These are phyloP conservation scores for Copidosoma aretas DNA, from an alignment of 2,888 invertebrate genomes.

Conservation along the genomic window DNA sequence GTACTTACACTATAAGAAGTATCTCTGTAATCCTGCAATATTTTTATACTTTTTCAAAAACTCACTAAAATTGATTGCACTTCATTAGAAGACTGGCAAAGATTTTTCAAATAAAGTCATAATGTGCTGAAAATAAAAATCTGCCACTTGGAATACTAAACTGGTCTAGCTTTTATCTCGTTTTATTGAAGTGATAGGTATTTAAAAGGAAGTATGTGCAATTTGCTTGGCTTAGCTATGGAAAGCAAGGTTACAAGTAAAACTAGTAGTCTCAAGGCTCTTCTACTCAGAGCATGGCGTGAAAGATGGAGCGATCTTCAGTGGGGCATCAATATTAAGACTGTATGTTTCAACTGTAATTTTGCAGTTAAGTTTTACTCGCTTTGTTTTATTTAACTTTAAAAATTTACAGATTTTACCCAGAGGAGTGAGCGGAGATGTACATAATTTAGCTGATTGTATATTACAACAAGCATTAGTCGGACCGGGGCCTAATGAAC, in stretches of 20 bases:
- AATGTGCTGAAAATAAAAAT: too few species aligned
- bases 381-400: not conserved
- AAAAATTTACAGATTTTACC: conserved; percentile 69
- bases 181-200: too few species aligned
- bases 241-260: conserved; percentile 84
- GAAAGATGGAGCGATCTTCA: conserved; percentile 95
- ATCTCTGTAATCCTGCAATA: too few species aligned
- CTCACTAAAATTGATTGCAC: too few species aligned
- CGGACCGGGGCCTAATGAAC: conserved; percentile 89
- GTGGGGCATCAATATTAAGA: conserved; percentile 96
- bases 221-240: conserved; percentile 64
- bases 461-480: conserved; percentile 93
- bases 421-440: conserved; percentile 89
- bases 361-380: not conserved
- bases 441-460: conserved; percentile 91
- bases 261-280: conserved; percentile 80
- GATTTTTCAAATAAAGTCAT: too few species aligned
- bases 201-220: conserved; percentile 34
- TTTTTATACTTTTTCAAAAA: too few species aligned
- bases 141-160: too few species aligned
- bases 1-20: too few species aligned
- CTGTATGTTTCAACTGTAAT: too few species aligned
- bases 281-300: conserved; percentile 88
- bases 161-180: too few species aligned
- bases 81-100: too few species aligned